A percentile compares a stretch with the other conserved stretches of the same genome.
Evolutionary conservation across 2,888 invertebrate species (phyloP).

Genomic region (Diadromus collaris): DNA sequence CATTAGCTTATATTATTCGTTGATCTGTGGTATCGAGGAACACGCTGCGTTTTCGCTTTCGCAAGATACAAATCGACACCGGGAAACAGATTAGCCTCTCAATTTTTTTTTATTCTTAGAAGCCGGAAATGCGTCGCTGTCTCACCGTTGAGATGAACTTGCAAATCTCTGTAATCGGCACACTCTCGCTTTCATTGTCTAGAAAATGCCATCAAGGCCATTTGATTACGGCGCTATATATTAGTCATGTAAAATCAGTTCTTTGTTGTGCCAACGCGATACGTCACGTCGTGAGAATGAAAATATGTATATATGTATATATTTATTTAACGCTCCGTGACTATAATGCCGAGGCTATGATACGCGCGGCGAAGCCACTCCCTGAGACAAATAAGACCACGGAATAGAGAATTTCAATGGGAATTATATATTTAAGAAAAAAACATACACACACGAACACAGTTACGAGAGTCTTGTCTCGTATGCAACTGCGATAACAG

Average conservation of each 20-base stretch:
- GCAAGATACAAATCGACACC: neutral
- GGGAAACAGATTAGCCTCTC: neutral
- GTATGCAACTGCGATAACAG: too few species aligned
- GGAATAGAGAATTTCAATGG: neutral
- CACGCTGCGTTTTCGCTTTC: neutral
- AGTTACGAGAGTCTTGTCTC: too few species aligned
- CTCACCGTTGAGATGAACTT: constrained; percentile 5
- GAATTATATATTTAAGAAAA: neutral
- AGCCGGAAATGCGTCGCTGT: neutral
- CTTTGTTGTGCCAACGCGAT: constrained; percentile 1
- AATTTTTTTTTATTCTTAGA: neutral
- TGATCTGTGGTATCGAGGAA: neutral
- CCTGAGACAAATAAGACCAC: neutral
- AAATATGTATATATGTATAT: neutral
- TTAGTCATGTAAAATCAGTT: neutral
- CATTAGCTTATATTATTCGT: neutral
- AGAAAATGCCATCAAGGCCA: too few species aligned
- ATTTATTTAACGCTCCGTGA: neutral
- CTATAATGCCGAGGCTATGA: constrained; percentile 6
- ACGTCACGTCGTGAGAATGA: constrained; percentile 1
- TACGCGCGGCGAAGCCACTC: neutral
- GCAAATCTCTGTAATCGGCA: constrained; percentile 20
- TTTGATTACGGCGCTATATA: neutral
- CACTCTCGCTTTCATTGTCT: constrained; percentile 1
- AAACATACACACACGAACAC: neutral